Base-by-base conservation (phyloP, 1,140 invertebrate species). In the Stegodyphus mimosarum region DNA sequence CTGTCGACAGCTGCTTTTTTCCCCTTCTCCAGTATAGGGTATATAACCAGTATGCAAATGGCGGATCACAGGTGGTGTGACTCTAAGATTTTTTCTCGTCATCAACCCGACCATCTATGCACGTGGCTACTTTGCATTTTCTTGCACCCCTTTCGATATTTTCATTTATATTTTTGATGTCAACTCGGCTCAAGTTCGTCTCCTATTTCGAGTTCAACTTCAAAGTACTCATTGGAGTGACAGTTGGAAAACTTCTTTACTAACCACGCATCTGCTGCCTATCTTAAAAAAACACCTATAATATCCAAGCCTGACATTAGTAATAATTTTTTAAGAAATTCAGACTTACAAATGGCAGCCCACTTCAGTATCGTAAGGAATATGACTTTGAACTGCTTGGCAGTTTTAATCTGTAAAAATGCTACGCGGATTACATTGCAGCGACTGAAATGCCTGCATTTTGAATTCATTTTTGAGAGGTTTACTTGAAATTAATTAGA, bases 21-120 rank as follows among this genome's bases (percentile, higher is more conserved):
- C 17, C 51, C 18, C 10, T 70, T 71, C 48, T 70, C 49, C 49
- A 53, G n/a, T 33, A 33, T 33, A 49, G 52, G 78, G 60, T 71
- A 63, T 71, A 80, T 80, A 80, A 80, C 78, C 33, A 51, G 78
- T 80, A 80, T 80, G 78, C 69, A 80, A 80, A 80, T 71, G 51
- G 55, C 55, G 55, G 64, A 67, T 67, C 64, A 80, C 78, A 80
- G 78, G 78, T 80, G 78, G 78, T 33, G 78, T 33, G 78, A 63
- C 67, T 72, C 53, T 17, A 49, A 79, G 78, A 72, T 7, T 60
- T 80, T 80, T 80, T 71, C 49, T 76, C 74, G 50, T 78, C 76
- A 67, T 78, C 76, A 66, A 33, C 17, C 33, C 76, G 53, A 78
- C 60, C 76, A 15, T 60, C 52, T 71, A 49, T 55, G 64, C 15